Conservation (phyloP, 2,797 vertebrate genomes). For the Spheniscus humboldti region DNA sequence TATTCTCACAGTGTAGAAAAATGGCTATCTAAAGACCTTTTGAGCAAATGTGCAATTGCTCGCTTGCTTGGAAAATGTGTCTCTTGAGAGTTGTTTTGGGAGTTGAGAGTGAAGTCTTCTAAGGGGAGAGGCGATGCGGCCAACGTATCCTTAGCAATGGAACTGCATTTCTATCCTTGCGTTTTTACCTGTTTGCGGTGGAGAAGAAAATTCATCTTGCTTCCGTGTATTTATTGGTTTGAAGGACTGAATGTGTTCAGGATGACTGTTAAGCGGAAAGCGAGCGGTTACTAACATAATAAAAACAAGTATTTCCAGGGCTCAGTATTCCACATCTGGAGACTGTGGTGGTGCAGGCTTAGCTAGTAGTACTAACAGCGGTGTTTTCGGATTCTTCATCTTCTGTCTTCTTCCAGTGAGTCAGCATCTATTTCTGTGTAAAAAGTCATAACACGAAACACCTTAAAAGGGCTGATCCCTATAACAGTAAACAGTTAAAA, state of each 20-base stretch:
- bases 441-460: neutral
- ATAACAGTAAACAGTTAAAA: neutral
- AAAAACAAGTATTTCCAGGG: neutral
- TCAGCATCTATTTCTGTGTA: neutral
- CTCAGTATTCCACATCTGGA: neutral
- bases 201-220: neutral
- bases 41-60: neutral
- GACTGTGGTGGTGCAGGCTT: neutral
- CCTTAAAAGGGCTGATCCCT: neutral
- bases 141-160: neutral
- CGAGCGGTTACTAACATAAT: neutral
- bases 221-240: neutral
- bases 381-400: neutral
- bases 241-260: neutral
- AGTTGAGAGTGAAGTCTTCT: neutral
- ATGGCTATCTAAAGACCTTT: neutral
- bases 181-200: neutral
- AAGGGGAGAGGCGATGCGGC: fast-evolving
- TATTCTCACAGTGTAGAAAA: neutral
- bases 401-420: neutral
- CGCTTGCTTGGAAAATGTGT: neutral
- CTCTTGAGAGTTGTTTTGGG: neutral
- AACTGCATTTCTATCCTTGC: neutral
- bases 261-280: neutral
- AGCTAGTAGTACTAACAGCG: neutral